These are phyloP conservation scores for Heteromormyrus szaboi DNA, from an alignment of 2,797 vertebrate genomes.

Conservation along the genomic window DNA sequence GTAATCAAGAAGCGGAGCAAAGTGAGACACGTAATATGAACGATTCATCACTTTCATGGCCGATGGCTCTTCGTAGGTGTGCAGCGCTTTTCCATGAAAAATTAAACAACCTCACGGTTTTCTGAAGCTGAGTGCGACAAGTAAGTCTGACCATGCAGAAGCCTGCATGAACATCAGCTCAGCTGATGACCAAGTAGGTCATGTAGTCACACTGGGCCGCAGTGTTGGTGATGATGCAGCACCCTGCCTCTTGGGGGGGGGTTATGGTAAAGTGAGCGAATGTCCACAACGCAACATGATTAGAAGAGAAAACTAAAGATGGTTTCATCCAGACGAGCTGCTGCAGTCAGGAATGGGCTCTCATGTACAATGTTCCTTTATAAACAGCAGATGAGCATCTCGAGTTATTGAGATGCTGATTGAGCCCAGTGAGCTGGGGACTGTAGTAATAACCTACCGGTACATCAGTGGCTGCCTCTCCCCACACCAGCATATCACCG, in stretches of 20 bases:
- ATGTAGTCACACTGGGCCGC: not conserved
- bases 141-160: not conserved
- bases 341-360: not conserved
- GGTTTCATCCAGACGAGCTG: not conserved
- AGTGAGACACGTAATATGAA: not conserved
- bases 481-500: conserved; percentile 1
- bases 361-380: not conserved
- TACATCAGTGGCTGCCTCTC: not conserved
- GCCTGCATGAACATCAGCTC: not conserved
- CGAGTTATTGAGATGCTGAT: conserved; percentile 24
- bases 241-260: not conserved
- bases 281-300: not conserved
- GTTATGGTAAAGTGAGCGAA: not conserved
- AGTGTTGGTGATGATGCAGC: not conserved
- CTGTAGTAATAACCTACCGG: not conserved
- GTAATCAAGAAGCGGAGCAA: not conserved
- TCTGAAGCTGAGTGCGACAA: not conserved
- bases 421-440: conserved; percentile 1
- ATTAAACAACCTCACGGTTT: not conserved
- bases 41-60: not conserved
- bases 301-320: not conserved
- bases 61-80: not conserved
- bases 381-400: not conserved
- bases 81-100: not conserved
- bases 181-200: not conserved